Evolutionary conservation across 1,140 invertebrate species (phyloP), one percentile per base, ranked within the genome.

Genomic region (Drosophila sucinea): DNA sequence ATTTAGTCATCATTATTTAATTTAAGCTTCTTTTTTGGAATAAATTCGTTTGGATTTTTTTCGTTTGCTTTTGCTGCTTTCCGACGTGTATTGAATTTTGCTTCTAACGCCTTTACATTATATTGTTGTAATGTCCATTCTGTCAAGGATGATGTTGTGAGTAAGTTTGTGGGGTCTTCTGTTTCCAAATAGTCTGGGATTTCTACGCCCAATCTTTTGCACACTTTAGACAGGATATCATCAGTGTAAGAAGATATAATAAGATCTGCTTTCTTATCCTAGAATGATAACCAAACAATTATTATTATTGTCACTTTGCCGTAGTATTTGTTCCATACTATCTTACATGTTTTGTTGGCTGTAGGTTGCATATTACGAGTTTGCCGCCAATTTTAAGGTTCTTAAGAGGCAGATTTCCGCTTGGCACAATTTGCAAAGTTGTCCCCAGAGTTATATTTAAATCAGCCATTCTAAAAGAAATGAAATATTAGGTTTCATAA

Each of bases 371-470:
- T 83, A 99, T 98, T 4, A 98, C 97, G 55, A 99, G 92, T 93
- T 96, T 96, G 57, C 98, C 96, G 51, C 96, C 96, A 91, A 96
- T 96, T 91, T 97, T 97, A 81, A 98, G 96, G 29, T 96, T 96
- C 70, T 96, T 94, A 23, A 99, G 92, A 33, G 99, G 99, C 72
- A 99, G 93, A 92, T 98, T 98, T 35, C 98, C 98, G 93, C 98
- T 98, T 58, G 99, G 99, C 81, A 98, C 95, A 81, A 99, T 99
- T 95, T 99, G 98, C 51, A 99, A 93, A 23, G 98, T 99, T 41
- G 98, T 99, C 41, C 99, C 99, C 56, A 99, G 93, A 81, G 97
- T 98, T 82, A 99, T 96, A 92, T 96, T 97, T 30, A 99, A 92
- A 93, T 99, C 98, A 30, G 98, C 96, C 84, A 97, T 93, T 81